A percentile compares a stretch with the other conserved stretches of the same genome.
Conservation (phyloP, 2,888 invertebrate genomes). For the Omphaloscelis lunosa region DNA sequence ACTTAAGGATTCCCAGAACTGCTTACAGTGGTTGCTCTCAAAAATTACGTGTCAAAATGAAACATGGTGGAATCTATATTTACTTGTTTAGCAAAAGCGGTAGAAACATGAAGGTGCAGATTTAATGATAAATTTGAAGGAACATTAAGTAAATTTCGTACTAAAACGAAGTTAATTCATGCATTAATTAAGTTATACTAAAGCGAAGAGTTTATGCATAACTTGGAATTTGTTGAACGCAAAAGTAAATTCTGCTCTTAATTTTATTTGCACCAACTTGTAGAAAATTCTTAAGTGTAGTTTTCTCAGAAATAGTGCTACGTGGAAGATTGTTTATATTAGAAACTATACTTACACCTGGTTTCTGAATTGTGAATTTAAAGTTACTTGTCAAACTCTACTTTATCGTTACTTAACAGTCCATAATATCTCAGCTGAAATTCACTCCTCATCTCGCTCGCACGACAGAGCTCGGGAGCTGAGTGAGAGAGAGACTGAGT, state of each 20-base stretch:
- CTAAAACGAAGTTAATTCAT: conserved; percentile 4
- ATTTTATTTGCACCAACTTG: conserved; percentile 4
- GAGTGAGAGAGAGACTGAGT: too few relatives aligned
- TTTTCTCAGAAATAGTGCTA: not conserved
- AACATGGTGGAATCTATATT: not conserved
- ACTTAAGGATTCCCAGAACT: not conserved
- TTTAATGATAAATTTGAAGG: not conserved
- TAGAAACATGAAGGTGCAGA: not conserved
- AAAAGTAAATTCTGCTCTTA: not conserved
- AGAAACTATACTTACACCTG: not conserved
- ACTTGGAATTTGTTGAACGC: conserved; percentile 11
- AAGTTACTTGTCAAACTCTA: not conserved
- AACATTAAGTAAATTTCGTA: not conserved
- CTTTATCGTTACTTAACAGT: not conserved
- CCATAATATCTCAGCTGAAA: too few relatives aligned
- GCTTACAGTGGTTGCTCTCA: not conserved
- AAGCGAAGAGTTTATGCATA: conserved; percentile 3
- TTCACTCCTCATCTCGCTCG: too few relatives aligned
- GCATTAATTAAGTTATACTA: not conserved
- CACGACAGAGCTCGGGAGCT: too few relatives aligned
- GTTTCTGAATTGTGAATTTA: not conserved
- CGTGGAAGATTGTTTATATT: not conserved
- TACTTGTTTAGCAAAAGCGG: not conserved
- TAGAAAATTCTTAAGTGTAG: not conserved
- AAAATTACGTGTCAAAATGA: not conserved